Evolutionary conservation across 2,888 invertebrate genomes (phyloP), one percentile per base, ranked within the genome.

Genomic region (Schizaphis graminum): DNA sequence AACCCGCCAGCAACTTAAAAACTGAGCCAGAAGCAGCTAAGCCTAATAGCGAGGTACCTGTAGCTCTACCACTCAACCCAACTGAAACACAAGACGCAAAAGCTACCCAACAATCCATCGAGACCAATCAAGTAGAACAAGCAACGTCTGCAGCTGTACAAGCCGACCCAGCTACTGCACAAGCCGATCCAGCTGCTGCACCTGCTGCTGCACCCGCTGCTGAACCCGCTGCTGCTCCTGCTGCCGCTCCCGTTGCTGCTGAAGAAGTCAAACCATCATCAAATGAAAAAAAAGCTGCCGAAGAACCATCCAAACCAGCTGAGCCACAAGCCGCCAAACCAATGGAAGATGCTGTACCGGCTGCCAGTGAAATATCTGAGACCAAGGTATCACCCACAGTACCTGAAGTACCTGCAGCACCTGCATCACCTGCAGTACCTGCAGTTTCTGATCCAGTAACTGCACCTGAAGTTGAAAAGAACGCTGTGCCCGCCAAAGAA

Each of bases 291-390:
- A 94, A 94, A 84, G 86, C 90, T 41, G 85, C 90, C 16, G 86
- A 53, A 41, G 61, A 57, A 67, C 91, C 86, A 11, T 47, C 84
- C 26, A 89, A 84, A 47, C 56, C 89, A 24, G 84, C 61, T 1
- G 67, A 77, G 47, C 28, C 57, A n/a, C 89, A 90, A 53, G 7
- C 94, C 1, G 49, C 61, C 10, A 94, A 94, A 41, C 89, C 53
- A 3, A 67, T 28, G 21, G 94, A 94, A 94, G 91, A 94, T n/a
- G 41, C 91, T 24, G 61, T 94, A 16, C 85, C 94, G n/a, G 94
- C 94, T n/a, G 94, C 94, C 57, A 94, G 94, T 41, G 94, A 90
- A 86, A 86, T 94, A 16, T 94, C 91, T 28, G 94, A 94, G 13
- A 85, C 86, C 26, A 94, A 94, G 44, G 90, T 94, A 28, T 77